Evolutionary conservation across 2,888 invertebrate species (phyloP).

Genomic region (Allophyes oxyacanthae): DNA sequence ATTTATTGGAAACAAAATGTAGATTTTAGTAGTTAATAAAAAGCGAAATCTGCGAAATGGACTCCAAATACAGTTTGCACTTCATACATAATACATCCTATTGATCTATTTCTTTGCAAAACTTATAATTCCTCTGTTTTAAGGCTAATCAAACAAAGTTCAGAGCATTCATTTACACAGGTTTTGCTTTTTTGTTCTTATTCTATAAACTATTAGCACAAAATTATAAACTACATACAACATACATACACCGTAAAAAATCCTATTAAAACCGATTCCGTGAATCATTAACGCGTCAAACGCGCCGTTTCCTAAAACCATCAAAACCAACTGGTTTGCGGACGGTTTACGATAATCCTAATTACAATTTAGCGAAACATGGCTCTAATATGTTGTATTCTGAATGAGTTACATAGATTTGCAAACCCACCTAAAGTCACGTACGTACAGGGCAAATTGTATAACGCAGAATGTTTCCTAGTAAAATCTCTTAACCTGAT

Average conservation of each 20-base stretch:
- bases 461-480: slow-evolving; percentile 41
- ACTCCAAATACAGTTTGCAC: slow-evolving; percentile 2
- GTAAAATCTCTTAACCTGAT: slow-evolving; percentile 50
- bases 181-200: slow-evolving; percentile 36
- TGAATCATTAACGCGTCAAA: slow-evolving; percentile 63
- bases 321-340: slow-evolving; percentile 51
- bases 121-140: background rate
- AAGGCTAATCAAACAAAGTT: background rate
- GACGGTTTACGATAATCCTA: slow-evolving; percentile 43
- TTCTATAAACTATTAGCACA: slow-evolving; percentile 47
- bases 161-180: slow-evolving; percentile 24
- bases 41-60: slow-evolving; percentile 38
- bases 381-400: slow-evolving; percentile 34
- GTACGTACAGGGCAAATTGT: slow-evolving; percentile 37
- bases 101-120: too few species aligned
- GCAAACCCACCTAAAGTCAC: slow-evolving; percentile 44
- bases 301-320: slow-evolving; percentile 51
- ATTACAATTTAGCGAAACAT: slow-evolving; percentile 48
- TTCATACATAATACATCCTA: too few species aligned
- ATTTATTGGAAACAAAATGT: slow-evolving; percentile 46
- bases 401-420: slow-evolving; percentile 35
- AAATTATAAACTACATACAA: slow-evolving; percentile 50
- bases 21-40: slow-evolving; percentile 32
- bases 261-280: slow-evolving; percentile 62
- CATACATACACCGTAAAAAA: slow-evolving; percentile 54